Evolutionary conservation across 1,140 invertebrate species (phyloP).

Genomic region (Nebria ingens): DNA sequence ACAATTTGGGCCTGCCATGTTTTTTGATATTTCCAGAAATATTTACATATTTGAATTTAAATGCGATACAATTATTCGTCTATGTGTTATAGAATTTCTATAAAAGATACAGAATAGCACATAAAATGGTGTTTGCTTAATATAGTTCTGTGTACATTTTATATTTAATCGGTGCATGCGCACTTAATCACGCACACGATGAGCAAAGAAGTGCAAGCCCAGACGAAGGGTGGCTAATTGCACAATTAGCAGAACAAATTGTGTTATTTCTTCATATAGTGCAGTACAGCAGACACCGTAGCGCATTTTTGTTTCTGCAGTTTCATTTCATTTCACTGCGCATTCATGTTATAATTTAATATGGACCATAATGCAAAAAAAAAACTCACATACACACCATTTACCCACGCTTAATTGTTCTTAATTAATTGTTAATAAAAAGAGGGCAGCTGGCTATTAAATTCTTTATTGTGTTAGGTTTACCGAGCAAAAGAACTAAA

Average conservation of each 20-base stretch:
- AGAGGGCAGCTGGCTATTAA: background rate
- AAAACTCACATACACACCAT: background rate
- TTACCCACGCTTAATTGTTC: slow-evolving; percentile 6
- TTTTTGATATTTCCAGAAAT: background rate
- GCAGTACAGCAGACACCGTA: too few relatives aligned
- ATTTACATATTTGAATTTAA: background rate
- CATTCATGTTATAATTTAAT: too few relatives aligned
- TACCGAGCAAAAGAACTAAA: background rate
- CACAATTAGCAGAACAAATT: slow-evolving; percentile 7
- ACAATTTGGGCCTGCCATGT: background rate
- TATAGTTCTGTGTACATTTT: background rate
- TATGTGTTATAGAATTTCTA: too few relatives aligned
- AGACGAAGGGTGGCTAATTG: slow-evolving; percentile 6
- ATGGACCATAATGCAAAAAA: background rate
- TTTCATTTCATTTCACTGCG: background rate
- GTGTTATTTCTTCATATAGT: slow-evolving; percentile 2
- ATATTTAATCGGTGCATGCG: background rate
- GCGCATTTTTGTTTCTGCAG: background rate
- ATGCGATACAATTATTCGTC: background rate
- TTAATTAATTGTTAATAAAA: slow-evolving; percentile 2
- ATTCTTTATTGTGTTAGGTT: background rate
- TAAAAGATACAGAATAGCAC: background rate
- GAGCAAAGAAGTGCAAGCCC: background rate
- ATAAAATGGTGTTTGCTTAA: background rate
- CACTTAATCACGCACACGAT: background rate